A percentile compares a stretch with the other conserved stretches of the same genome.
Conservation (phyloP, 2,797 vertebrate species). For the Mormyrops boulengeri region DNA sequence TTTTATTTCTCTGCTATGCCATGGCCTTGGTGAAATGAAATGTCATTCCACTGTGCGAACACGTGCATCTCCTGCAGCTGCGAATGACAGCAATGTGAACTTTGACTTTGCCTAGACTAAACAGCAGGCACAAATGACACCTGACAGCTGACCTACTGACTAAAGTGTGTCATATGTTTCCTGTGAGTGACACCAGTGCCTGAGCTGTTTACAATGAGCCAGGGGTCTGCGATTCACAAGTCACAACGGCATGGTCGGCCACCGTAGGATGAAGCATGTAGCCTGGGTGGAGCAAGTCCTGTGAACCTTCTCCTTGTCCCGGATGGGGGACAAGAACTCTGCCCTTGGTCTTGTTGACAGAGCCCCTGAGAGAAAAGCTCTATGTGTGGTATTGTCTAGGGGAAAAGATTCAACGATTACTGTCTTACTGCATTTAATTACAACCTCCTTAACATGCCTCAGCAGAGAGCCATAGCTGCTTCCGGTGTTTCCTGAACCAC, state of each 20-base stretch:
- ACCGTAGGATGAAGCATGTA: not conserved
- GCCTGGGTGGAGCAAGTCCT: not conserved
- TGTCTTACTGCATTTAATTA: not conserved
- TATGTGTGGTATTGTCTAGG: not conserved
- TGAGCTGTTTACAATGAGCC: not conserved
- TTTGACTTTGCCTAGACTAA: not conserved
- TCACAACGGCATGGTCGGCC: not conserved
- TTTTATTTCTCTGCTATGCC: not conserved
- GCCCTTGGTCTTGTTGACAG: not conserved
- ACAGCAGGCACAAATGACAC: not conserved
- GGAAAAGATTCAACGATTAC: not conserved
- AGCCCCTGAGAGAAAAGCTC: not conserved
- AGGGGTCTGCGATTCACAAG: not conserved
- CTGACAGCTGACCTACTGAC: constrained; percentile 1
- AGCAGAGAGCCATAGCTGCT: not conserved
- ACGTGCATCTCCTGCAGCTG: not conserved
- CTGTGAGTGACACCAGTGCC: not conserved
- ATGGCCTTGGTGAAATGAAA: not conserved
- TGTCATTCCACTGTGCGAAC: not conserved
- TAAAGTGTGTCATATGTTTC: not conserved
- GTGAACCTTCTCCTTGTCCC: not conserved
- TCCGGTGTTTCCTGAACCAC: not conserved
- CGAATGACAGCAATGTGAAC: not conserved
- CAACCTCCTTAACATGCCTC: not conserved
- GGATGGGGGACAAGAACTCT: not conserved